Evolutionary conservation across 1,140 invertebrate species (phyloP), one percentile per base, ranked within the genome.

Genomic region (Psilanteris sp.): DNA sequence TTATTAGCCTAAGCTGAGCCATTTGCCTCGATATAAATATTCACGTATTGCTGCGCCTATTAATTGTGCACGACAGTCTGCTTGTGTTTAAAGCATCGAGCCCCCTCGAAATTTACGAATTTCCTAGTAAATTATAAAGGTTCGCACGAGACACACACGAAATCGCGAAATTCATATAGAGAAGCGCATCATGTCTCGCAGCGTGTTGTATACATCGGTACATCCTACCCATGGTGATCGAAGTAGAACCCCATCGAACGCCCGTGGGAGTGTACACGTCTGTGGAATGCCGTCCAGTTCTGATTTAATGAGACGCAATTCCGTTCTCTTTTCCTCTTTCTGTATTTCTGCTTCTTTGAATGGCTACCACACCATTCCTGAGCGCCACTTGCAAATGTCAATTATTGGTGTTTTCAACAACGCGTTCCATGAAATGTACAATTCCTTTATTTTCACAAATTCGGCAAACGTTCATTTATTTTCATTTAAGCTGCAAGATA

Each of bases 281-380:
- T 83, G 80, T 82, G 87, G 87, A 89, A 87, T 89, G 87, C 87
- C 84, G 86, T 74, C 62, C 54, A 67, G 71, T 87, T 89, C 87
- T 89, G 87, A 89, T 89, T 89, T 89, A 89, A 89, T 88, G 87
- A 89, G 87, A 86, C 84, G 80, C 79, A 82, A 79, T 80, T 79
- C 73, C 70, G 68, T 59, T 62, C 73, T 76, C 57, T 57, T 67
- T 70, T 66, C 61, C 66, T 67, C 62, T 61, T 71, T 77, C 41
- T 68, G 46, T 36, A 14, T 78, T 72, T 75, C 37, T 74, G 44
- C 61, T 59, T 74, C 61, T 70, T 54, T 46, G 39, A 71, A 67
- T 77, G 46, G 44, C 34, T 46, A 48, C 52, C 43, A 16, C 29
- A 22, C 22, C 59, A 26, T 22, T 29, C 11, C 26, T 3, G 15